Conservation (phyloP, 2,888 invertebrate species). For the Copidosoma aretas region DNA sequence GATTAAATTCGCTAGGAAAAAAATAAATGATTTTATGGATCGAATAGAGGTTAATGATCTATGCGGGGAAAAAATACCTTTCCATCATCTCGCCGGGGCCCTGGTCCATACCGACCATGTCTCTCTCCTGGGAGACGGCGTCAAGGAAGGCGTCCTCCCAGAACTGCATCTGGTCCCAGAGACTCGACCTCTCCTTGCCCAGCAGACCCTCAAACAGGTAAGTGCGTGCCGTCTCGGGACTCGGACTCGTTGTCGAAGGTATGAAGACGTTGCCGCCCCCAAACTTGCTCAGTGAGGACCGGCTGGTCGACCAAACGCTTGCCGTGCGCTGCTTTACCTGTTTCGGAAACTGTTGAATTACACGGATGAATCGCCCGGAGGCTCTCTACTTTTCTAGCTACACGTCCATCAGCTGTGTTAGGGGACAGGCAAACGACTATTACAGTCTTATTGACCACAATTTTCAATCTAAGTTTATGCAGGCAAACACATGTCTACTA, state of each 20-base stretch:
- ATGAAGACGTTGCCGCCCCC: constrained; percentile 87
- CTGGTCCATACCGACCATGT: constrained; percentile 99
- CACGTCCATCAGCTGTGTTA: too few species aligned
- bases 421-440: too few species aligned
- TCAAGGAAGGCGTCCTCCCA: constrained; percentile 99
- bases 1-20: too few species aligned
- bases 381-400: too few species aligned
- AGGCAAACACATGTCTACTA: too few species aligned
- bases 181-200: constrained; percentile 79
- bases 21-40: too few species aligned
- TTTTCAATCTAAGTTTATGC: too few species aligned
- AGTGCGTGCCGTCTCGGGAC: constrained; percentile 86
- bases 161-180: constrained; percentile 99
- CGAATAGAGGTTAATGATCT: too few species aligned
- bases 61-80: constrained; percentile 61
- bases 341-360: constrained; percentile 68
- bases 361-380: neutral
- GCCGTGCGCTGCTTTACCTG: constrained; percentile 80
- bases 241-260: constrained; percentile 81
- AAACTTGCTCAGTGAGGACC: constrained; percentile 86
- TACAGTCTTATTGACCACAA: too few species aligned
- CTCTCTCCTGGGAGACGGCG: constrained; percentile 96
- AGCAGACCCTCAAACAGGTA: constrained; percentile 83
- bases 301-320: constrained; percentile 83
- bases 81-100: constrained; percentile 99